phyloP scores from a whole-genome alignment of 1,140 invertebrate species.

The Ostrea denselamellosa region DNA sequence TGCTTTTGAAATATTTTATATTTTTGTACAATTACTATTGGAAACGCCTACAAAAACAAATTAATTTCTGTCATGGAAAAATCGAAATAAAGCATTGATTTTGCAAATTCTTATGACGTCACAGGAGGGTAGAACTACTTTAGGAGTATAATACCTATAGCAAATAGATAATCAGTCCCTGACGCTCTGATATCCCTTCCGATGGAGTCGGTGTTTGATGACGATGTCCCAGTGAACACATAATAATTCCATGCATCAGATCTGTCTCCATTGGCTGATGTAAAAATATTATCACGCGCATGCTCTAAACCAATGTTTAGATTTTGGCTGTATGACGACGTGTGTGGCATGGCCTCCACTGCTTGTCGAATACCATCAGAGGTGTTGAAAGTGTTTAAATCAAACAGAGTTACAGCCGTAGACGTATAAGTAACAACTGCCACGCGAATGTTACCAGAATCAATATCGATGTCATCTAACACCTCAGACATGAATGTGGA shows the following conservation, averaged over 20 bases:
- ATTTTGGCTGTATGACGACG: neutral
- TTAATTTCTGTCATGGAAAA: no score
- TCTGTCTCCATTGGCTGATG: neutral
- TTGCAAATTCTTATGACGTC: no score
- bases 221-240: neutral
- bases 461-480: neutral
- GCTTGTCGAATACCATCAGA: neutral
- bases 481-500: neutral
- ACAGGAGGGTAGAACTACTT: no score
- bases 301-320: slow-evolving; percentile 17
- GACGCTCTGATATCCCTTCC: neutral
- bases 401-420: neutral
- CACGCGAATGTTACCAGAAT: neutral
- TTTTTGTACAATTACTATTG: no score
- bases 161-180: neutral
- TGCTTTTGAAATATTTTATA: no score
- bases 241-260: slow-evolving; percentile 16
- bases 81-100: no score
- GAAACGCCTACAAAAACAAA: no score
- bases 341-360: neutral
- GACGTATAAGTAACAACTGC: slow-evolving; percentile 15
- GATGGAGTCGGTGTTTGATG: neutral
- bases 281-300: slow-evolving; percentile 21
- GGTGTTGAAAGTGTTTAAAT: neutral
- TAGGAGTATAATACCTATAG: neutral